phyloP scores from a whole-genome alignment of 2,113 vertebrate species.

The Ceratotherium simum region DNA sequence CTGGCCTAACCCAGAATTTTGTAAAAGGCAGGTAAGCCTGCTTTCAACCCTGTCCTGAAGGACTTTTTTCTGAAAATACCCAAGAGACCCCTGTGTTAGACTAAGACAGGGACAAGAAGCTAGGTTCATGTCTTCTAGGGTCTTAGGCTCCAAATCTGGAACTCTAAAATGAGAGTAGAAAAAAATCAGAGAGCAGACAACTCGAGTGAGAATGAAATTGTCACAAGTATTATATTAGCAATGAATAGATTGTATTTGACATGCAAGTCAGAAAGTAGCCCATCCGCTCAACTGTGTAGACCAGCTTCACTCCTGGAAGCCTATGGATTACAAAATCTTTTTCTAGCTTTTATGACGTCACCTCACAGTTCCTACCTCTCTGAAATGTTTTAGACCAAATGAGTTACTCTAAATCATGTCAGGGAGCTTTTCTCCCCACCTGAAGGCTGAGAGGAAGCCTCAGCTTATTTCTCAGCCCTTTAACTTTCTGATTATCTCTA shows the following conservation, averaged over 20 bases:
- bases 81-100: background rate
- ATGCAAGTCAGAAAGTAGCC: background rate
- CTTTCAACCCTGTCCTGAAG: background rate
- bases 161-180: background rate
- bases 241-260: background rate
- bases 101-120: background rate
- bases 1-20: too few relatives aligned
- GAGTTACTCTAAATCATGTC: background rate
- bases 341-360: background rate
- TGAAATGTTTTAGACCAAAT: background rate
- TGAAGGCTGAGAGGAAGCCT: background rate
- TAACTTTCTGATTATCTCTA: background rate
- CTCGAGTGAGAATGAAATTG: background rate
- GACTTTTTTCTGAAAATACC: background rate
- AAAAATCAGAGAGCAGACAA: background rate
- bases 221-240: background rate
- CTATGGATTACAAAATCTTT: background rate
- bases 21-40: background rate
- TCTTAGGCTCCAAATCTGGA: background rate
- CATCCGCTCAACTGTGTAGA: background rate
- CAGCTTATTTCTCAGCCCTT: background rate
- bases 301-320: background rate
- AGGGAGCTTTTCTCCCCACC: background rate
- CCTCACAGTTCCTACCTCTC: background rate
- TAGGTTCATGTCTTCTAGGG: background rate